A percentile compares a stretch with the other conserved stretches of the same genome.
Conservation (phyloP, 1,140 invertebrate species). For the Cherax quadricarinatus region DNA sequence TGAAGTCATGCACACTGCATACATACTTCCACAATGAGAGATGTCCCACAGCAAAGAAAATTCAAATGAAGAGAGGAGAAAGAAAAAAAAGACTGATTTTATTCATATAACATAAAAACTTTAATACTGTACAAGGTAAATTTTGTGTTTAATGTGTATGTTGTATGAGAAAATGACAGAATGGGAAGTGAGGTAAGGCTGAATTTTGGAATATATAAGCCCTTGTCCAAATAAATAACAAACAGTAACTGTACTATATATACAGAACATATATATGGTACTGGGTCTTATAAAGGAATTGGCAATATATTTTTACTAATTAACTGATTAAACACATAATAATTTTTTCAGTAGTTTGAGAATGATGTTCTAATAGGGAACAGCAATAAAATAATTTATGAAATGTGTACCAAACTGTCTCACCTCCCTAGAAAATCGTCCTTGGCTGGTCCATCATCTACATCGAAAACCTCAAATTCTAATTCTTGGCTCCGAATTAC, state of each 20-base stretch:
- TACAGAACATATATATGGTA: too few species aligned
- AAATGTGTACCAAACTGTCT: slow-evolving; percentile 33
- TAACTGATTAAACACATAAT: too few species aligned
- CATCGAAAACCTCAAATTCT: slow-evolving; percentile 73
- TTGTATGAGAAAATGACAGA: background rate
- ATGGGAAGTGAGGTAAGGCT: background rate
- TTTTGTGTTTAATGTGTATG: background rate
- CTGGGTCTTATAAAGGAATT: too few species aligned
- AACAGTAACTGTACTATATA: background rate
- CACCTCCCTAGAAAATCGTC: slow-evolving; percentile 74
- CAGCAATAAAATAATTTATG: slow-evolving; percentile 4
- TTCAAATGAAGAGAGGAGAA: background rate
- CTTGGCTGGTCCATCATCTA: slow-evolving; percentile 73
- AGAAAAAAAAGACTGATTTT: background rate
- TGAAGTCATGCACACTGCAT: background rate
- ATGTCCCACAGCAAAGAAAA: background rate
- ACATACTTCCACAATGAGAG: background rate
- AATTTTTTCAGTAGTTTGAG: too few species aligned
- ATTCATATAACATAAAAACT: background rate
- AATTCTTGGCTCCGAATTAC: slow-evolving; percentile 72
- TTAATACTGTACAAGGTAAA: background rate
- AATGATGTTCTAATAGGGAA: background rate
- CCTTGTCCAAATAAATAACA: slow-evolving; percentile 28
- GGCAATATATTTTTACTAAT: too few species aligned
- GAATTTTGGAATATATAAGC: slow-evolving; percentile 17